Conservation (phyloP, 1,140 invertebrate genomes). For the Bilobella aurantiaca region DNA sequence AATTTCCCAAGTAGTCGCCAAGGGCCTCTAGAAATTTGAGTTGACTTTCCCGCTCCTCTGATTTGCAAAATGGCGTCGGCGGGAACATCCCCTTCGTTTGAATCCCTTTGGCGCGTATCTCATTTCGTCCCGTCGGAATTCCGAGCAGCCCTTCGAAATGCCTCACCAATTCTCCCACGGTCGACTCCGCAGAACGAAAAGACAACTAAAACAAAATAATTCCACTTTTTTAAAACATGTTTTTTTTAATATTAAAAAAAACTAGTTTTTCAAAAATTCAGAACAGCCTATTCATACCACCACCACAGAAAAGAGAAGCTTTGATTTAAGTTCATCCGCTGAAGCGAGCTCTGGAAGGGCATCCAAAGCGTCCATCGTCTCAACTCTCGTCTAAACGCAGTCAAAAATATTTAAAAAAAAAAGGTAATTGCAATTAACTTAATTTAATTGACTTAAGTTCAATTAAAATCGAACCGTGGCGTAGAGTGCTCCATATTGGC, state of each 20-base stretch:
- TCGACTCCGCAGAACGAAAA: slow-evolving; percentile 48
- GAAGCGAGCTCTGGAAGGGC: slow-evolving; percentile 61
- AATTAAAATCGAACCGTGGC: slow-evolving; percentile 38
- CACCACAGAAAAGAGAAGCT: slow-evolving; percentile 86
- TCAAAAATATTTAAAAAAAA: no score
- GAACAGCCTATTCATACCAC: slow-evolving; percentile 56
- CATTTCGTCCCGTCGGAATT: no score
- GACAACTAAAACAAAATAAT: slow-evolving; percentile 44
- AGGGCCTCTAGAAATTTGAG: slow-evolving; percentile 43
- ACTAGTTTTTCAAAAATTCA: background rate
- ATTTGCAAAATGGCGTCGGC: no score
- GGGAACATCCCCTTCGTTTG: no score
- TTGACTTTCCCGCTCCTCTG: background rate
- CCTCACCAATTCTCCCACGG: slow-evolving; percentile 44
- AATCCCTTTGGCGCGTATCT: no score
- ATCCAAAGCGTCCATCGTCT: slow-evolving; percentile 72
- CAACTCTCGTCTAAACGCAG: slow-evolving; percentile 57
- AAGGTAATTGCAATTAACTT: no score
- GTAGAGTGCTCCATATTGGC: slow-evolving; percentile 72
- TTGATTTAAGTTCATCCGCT: slow-evolving; percentile 76
- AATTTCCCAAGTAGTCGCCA: slow-evolving; percentile 44
- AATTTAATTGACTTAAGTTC: background rate
- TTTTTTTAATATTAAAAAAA: no score
- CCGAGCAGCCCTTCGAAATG: slow-evolving; percentile 1
- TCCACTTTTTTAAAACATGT: no score